A percentile compares a stretch with the other conserved stretches of the same genome.
Evolutionary conservation across 2,113 vertebrate species (phyloP).

Genomic region (Melospiza georgiana): DNA sequence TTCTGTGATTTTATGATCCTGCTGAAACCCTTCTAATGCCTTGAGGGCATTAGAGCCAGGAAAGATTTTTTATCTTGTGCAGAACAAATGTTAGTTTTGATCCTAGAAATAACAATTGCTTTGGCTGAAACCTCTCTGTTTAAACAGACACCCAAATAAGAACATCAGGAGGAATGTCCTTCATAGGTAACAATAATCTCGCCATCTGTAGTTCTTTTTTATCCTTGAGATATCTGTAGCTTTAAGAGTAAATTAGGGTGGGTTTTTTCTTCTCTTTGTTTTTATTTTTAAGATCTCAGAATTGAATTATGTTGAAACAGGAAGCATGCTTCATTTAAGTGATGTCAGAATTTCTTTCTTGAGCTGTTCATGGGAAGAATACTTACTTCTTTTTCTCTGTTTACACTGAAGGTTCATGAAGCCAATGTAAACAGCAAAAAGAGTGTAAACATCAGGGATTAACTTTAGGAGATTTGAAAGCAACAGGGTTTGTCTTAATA

Average conservation of each 20-base stretch:
- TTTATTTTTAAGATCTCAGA: neutral
- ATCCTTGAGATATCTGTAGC: neutral
- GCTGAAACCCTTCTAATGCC: neutral
- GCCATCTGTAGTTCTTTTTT: neutral
- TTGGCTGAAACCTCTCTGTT: neutral
- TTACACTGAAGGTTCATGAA: slow-evolving; percentile 10
- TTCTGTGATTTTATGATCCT: neutral
- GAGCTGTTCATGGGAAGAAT: slow-evolving; percentile 21
- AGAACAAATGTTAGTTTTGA: neutral
- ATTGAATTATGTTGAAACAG: slow-evolving; percentile 10
- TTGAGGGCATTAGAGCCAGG: neutral
- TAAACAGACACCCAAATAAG: neutral
- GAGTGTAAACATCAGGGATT: neutral
- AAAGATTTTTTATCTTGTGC: neutral
- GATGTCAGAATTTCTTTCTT: neutral
- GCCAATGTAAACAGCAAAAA: slow-evolving; percentile 34
- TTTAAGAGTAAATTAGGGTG: neutral
- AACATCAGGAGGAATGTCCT: neutral
- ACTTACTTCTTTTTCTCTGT: neutral
- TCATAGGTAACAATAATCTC: neutral
- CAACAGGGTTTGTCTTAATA: neutral
- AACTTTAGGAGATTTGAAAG: neutral
- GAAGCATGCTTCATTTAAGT: neutral
- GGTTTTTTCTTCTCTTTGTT: neutral
- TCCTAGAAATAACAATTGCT: neutral